Evolutionary conservation across 64 coral and sea anemone genomes (phyloP).

Genomic region (Montipora cactus): DNA sequence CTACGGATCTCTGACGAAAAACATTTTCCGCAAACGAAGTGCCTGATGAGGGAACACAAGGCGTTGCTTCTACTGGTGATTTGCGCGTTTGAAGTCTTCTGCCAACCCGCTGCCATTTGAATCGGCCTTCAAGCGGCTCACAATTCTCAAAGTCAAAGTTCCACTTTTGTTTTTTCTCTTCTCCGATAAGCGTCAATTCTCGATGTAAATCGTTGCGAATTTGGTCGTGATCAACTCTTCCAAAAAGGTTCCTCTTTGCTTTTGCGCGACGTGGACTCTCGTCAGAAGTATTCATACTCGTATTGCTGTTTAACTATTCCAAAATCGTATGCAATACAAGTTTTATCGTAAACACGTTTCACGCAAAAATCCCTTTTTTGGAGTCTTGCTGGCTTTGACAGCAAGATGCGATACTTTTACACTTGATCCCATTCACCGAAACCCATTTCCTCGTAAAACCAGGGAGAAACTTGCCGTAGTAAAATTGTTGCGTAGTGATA

Average conservation of each 20-base stretch:
- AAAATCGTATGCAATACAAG: constrained; percentile 54
- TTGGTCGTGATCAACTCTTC: constrained; percentile 70
- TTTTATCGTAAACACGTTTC: neutral
- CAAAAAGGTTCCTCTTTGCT: constrained; percentile 64
- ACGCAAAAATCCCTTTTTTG: neutral
- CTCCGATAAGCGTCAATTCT: constrained; percentile 36
- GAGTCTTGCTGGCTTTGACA: neutral
- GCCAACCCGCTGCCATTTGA: constrained; percentile 66
- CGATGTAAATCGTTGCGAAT: constrained; percentile 62
- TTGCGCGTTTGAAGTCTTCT: constrained; percentile 40
- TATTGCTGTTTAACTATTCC: constrained; percentile 29
- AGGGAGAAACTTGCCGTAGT: constrained; percentile 31
- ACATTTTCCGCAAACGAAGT: neutral
- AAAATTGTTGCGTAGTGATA: constrained; percentile 39
- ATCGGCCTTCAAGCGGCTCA: constrained; percentile 64
- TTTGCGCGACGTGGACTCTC: neutral
- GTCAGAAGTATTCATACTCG: neutral
- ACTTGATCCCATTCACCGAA: constrained; percentile 34
- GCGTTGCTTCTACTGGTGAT: neutral
- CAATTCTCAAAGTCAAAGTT: constrained; percentile 84
- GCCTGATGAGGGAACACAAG: constrained; percentile 15
- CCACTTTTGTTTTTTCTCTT: constrained; percentile 70
- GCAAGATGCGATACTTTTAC: neutral
- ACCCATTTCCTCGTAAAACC: neutral
- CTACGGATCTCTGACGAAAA: constrained; percentile 21